phyloP scores from a whole-genome alignment of 2,113 vertebrate species.

The Onychorhynchus coronatus region DNA sequence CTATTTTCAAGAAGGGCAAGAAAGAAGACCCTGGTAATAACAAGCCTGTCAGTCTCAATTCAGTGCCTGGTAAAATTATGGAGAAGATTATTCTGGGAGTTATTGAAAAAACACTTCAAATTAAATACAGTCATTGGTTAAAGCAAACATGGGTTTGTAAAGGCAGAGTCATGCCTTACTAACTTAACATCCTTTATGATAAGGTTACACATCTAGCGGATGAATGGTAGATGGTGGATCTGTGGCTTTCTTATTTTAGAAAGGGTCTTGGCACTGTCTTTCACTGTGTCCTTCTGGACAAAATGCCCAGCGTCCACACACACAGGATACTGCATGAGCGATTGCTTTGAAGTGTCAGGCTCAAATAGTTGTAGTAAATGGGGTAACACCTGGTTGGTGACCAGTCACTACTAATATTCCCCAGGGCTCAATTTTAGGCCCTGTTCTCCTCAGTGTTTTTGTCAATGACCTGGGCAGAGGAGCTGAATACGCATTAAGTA shows the following conservation, averaged over 20 bases:
- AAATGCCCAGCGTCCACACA: background rate
- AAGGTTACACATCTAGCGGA: background rate
- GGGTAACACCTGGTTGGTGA: background rate
- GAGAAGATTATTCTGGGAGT: background rate
- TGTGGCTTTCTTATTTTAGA: background rate
- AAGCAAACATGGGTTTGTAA: background rate
- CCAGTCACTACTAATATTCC: background rate
- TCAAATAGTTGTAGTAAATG: background rate
- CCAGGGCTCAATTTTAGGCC: background rate
- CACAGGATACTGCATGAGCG: background rate
- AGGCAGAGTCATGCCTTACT: background rate
- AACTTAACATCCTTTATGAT: background rate
- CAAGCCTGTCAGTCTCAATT: background rate
- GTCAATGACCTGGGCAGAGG: background rate
- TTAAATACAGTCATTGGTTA: background rate
- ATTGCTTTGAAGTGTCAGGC: background rate
- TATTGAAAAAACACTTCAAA: background rate
- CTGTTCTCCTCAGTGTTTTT: background rate
- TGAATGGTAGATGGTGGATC: background rate
- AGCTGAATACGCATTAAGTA: fast-evolving
- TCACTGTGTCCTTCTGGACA: background rate
- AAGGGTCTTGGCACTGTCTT: background rate
- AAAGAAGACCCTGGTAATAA: background rate
- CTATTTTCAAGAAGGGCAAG: background rate
- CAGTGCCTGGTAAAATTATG: background rate